Percentiles rank a stretch among this genome's conserved stretches.
phyloP scores from a whole-genome alignment of 2,888 invertebrate species.

The Bruchidius siliquastri region DNA sequence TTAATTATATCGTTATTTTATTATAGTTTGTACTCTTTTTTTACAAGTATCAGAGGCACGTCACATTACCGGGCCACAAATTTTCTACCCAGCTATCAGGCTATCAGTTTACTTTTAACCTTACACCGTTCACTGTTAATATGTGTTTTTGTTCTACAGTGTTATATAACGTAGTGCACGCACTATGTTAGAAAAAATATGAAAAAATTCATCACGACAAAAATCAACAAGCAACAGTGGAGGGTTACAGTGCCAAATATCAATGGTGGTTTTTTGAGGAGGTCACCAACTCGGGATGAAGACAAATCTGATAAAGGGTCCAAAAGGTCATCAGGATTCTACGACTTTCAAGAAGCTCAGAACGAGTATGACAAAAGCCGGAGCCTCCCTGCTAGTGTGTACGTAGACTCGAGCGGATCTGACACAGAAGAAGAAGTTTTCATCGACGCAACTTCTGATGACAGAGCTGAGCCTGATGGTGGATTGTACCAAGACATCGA shows the following conservation, averaged over 20 bases:
- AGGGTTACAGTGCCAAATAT: constrained; percentile 43
- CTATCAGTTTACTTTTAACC: background rate
- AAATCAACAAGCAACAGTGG: constrained; percentile 45
- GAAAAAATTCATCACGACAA: constrained; percentile 46
- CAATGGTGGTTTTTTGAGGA: constrained; percentile 30
- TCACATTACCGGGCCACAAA: background rate
- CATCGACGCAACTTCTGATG: constrained; percentile 31
- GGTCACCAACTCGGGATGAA: constrained; percentile 28
- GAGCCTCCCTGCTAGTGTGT: constrained; percentile 33
- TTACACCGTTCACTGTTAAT: background rate
- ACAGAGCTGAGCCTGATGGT: constrained; percentile 24
- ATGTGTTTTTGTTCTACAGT: background rate
- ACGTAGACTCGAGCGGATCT: constrained; percentile 23
- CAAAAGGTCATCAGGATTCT: constrained; percentile 40
- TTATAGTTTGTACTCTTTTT: constrained; percentile 1
- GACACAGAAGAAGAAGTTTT: constrained; percentile 30
- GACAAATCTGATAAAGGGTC: constrained; percentile 27
- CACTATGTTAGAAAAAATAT: constrained; percentile 24
- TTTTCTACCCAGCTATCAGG: background rate
- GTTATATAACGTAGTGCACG: background rate
- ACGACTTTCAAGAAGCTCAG: constrained; percentile 43
- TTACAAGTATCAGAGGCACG: background rate
- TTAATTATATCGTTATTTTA: background rate
- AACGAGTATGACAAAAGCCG: constrained; percentile 32
- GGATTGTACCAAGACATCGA: constrained; percentile 30